Conservation (phyloP, 2,113 vertebrate species). For the Pollachius pollachius region DNA sequence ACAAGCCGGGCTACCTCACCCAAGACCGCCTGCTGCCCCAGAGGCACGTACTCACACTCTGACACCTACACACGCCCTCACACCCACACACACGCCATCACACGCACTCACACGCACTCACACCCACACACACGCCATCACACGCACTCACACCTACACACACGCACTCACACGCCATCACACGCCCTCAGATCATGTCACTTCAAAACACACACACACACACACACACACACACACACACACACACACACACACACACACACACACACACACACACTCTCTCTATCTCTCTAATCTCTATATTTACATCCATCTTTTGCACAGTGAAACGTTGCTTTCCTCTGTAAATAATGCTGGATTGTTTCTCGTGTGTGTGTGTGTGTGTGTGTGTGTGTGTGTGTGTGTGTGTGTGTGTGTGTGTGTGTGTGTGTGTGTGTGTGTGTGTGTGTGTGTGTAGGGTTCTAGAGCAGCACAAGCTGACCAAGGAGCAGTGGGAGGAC, state of each 20-base stretch:
- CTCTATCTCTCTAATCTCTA: no score
- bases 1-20: slow-evolving; percentile 90
- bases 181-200: no score
- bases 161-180: neutral
- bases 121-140: neutral
- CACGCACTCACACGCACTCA: no score
- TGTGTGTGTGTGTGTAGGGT: slow-evolving; percentile 72
- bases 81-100: no score
- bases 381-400: slow-evolving; percentile 16
- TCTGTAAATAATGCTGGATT: slow-evolving; percentile 28
- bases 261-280: neutral
- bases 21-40: slow-evolving; percentile 94
- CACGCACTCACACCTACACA: neutral
- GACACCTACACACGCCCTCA: neutral
- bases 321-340: slow-evolving; percentile 31
- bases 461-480: slow-evolving; percentile 96
- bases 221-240: neutral
- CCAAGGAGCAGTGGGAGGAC: slow-evolving; percentile 98
- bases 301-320: neutral
- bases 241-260: neutral
- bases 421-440: slow-evolving; percentile 13
- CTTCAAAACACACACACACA: no score
- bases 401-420: slow-evolving; percentile 29
- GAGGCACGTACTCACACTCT: slow-evolving; percentile 69
- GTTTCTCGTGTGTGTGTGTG: slow-evolving; percentile 10